Evolutionary conservation across 2,888 invertebrate genomes (phyloP).

Genomic region (Glaucopsyche alexis): DNA sequence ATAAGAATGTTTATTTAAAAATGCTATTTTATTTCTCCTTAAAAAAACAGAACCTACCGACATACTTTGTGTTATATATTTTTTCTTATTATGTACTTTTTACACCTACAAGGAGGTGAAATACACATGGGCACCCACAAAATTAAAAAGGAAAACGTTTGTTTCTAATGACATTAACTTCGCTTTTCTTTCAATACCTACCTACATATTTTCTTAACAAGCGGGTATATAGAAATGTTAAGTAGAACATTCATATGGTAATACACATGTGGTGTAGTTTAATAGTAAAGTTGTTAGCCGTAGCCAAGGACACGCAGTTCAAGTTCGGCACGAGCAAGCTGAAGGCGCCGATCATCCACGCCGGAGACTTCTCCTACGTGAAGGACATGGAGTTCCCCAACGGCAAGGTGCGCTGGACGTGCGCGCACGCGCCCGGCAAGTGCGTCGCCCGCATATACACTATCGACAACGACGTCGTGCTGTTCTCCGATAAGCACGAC

Average conservation of each 20-base stretch:
- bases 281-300: not conserved
- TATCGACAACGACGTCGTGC: slow-evolving; percentile 53
- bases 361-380: slow-evolving; percentile 53
- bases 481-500: slow-evolving; percentile 56
- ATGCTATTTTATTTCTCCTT: slow-evolving; percentile 38
- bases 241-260: not conserved
- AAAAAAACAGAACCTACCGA: too few relatives aligned
- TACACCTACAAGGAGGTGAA: too few relatives aligned
- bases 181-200: not conserved
- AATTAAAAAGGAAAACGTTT: too few relatives aligned
- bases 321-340: slow-evolving; percentile 49
- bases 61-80: too few relatives aligned
- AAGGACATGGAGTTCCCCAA: slow-evolving; percentile 54
- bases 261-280: not conserved
- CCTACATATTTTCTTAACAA: not conserved
- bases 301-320: slow-evolving; percentile 45
- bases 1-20: slow-evolving; percentile 59
- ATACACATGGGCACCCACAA: too few relatives aligned
- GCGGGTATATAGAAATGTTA: not conserved
- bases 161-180: not conserved
- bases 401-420: slow-evolving; percentile 56
- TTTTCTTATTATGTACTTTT: too few relatives aligned
- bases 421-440: slow-evolving; percentile 48
- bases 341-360: slow-evolving; percentile 51
- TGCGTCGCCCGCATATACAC: slow-evolving; percentile 59